phyloP scores from a whole-genome alignment of 2,888 invertebrate species.

The Chymomyza procnemis region DNA sequence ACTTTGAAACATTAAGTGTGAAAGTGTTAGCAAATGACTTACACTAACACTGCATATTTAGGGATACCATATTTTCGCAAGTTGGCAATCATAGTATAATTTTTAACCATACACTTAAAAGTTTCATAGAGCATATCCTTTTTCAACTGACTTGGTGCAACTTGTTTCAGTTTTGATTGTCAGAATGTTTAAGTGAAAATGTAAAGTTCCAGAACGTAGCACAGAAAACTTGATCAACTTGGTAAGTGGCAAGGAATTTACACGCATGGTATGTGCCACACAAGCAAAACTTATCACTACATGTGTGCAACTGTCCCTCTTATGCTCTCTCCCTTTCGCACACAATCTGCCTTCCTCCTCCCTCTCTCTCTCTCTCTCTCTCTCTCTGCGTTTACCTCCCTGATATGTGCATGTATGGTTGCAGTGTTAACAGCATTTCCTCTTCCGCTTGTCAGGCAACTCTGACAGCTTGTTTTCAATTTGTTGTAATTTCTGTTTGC shows the following conservation, averaged over 20 bases:
- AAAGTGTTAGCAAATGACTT: too few relatives aligned
- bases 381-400: neutral
- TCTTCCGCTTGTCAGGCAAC: conserved; percentile 38
- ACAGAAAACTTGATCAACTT: conserved; percentile 47
- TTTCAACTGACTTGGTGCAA: conserved; percentile 16
- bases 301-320: neutral
- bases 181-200: conserved; percentile 63
- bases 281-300: neutral
- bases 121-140: neutral
- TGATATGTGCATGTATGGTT: neutral
- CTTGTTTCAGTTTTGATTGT: conserved; percentile 63
- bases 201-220: conserved; percentile 38
- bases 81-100: too few relatives aligned
- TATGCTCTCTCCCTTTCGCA: conserved; percentile 14
- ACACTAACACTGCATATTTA: too few relatives aligned
- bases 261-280: conserved; percentile 50
- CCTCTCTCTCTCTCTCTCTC: conserved; percentile 16
- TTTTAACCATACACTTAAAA: too few relatives aligned
- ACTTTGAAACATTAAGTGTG: too few relatives aligned
- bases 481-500: conserved; percentile 1
- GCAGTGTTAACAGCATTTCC: conserved; percentile 31
- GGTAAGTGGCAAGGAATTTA: conserved; percentile 63
- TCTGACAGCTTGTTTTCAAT: conserved; percentile 17
- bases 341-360: conserved; percentile 1
- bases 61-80: too few relatives aligned